Percentiles rank a stretch among this genome's conserved stretches.
Conservation (phyloP, 1,140 invertebrate species). For the Caerostris darwini region DNA sequence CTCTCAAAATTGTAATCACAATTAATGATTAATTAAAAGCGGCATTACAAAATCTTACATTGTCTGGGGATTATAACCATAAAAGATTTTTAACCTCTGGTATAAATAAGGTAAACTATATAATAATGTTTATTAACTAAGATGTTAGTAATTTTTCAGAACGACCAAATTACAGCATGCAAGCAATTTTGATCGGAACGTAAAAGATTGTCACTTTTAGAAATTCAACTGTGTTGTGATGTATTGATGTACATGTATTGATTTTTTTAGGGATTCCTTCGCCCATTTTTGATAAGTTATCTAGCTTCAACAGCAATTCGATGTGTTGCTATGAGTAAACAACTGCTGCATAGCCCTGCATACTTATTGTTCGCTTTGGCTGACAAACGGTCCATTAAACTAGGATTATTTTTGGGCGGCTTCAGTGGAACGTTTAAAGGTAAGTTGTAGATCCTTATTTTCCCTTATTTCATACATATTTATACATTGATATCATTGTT, state of each 20-base stretch:
- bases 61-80: no score
- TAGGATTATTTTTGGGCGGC: conserved; percentile 78
- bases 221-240: neutral
- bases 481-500: no score
- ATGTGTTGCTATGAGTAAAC: neutral
- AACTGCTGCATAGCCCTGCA: conserved; percentile 39
- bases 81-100: no score
- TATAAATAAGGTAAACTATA: no score
- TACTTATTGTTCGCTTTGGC: conserved; percentile 20
- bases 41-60: no score
- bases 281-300: conserved; percentile 75
- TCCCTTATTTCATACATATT: neutral
- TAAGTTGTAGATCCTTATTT: neutral
- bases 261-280: conserved; percentile 71
- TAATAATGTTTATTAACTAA: no score
- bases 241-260: neutral
- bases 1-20: no score
- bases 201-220: no score
- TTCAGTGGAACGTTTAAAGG: conserved; percentile 76
- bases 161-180: no score
- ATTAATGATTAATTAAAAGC: no score
- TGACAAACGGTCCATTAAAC: conserved; percentile 53
- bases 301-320: conserved; percentile 33
- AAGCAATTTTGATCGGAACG: no score
- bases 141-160: no score